Base-by-base conservation (phyloP, 2,888 invertebrate genomes). In the Aproaerema taeniolella region DNA sequence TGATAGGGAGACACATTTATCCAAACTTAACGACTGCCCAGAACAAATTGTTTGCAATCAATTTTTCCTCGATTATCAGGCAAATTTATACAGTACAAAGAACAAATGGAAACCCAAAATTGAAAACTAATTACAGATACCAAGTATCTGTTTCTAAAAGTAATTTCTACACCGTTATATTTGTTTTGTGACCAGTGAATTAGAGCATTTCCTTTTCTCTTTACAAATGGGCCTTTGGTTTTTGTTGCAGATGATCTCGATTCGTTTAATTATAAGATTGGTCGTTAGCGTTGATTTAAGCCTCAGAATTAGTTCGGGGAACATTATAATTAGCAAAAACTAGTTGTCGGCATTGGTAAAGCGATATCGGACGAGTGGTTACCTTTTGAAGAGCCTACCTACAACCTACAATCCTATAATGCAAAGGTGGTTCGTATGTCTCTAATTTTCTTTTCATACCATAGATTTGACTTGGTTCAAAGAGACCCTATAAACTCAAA, bases 271-370 rank as follows among this genome's bases (percentile, higher is more conserved):
- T 51, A 44, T 43, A 42, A 38, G 42, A 39, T 36, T n/a, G 39
- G 33, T 39, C 43, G 42, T 38, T 41, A 38, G 30, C 39, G 29
- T 28, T 32, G 43, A 29, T 43, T 39, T 39, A 39, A 31, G 39
- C 37, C 14, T 24, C 31, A 15, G 28, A 45, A 45, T 43, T 42
- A 45, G 31, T 49, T 47, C 50, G 42, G 20, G 34, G 50, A 47
- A 50, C 24, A 31, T 41, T 35, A 37, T 44, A 46, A 50, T 47
- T 44, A 47, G 50, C 45, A 50, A 50, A 50, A 50, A 50, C 42
- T 41, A 47, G 42, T 43, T 45, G 33, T 38, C 38, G 38, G 41
- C 29, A 10, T 25, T 17, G 37, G 30, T 20, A 30, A 37, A 37
- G 35, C 34, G 34, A n/a, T n/a, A n/a, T n/a, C n/a, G n/a, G n/a